These are phyloP conservation scores for Fragum whitleyi DNA, from an alignment of 2,888 invertebrate species.

Conservation along the genomic window DNA sequence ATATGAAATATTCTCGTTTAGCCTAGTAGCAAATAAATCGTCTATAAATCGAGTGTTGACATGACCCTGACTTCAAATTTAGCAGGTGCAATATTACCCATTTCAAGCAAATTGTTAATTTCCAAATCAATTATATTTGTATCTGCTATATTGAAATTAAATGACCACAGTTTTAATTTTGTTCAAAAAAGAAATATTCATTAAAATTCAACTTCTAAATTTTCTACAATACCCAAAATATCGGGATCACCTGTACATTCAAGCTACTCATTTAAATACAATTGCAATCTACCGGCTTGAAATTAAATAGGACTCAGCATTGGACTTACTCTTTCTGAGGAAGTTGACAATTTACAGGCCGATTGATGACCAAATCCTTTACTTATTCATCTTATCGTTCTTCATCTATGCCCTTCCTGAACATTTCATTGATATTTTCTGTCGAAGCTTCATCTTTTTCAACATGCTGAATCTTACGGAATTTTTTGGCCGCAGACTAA, in stretches of 20 bases:
- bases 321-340: slow-evolving; percentile 8
- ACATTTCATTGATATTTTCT: slow-evolving; percentile 2
- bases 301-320: background rate
- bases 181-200: slow-evolving; percentile 1
- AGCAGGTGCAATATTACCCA: slow-evolving; percentile 27
- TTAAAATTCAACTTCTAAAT: slow-evolving; percentile 2
- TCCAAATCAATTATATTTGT: slow-evolving; percentile 21
- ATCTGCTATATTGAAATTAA: slow-evolving; percentile 9
- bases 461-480: slow-evolving; percentile 1
- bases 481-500: background rate
- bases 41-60: slow-evolving; percentile 56
- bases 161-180: slow-evolving; percentile 10
- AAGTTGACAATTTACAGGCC: slow-evolving; percentile 4
- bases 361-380: background rate
- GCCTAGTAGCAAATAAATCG: slow-evolving; percentile 49
- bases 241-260: slow-evolving; percentile 9
- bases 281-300: slow-evolving; percentile 12
- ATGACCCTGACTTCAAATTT: slow-evolving; percentile 9
- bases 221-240: slow-evolving; percentile 17
- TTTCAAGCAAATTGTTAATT: slow-evolving; percentile 39
- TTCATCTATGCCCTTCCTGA: slow-evolving; percentile 19
- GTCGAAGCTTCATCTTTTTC: slow-evolving; percentile 5
- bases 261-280: slow-evolving; percentile 17
- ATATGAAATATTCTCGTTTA: slow-evolving; percentile 11
- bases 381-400: slow-evolving; percentile 2